Percentiles rank a stretch among this genome's conserved stretches.
phyloP scores from a whole-genome alignment of 2,797 vertebrate genomes.

The Darevskia mixta region DNA sequence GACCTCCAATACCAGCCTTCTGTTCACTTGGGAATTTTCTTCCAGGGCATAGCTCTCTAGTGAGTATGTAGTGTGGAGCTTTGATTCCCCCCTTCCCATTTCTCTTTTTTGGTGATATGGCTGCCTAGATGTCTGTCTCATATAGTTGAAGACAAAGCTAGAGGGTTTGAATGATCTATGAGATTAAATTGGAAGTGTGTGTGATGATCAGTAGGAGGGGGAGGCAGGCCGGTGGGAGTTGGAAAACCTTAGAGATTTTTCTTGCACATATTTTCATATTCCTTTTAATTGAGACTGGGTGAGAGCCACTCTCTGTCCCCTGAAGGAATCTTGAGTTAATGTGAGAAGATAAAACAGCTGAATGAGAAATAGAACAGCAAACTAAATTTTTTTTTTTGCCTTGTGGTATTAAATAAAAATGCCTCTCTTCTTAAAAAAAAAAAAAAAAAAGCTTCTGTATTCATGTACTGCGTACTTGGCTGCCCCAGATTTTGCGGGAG shows the following conservation, averaged over 20 bases:
- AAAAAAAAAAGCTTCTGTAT: conserved; percentile 16
- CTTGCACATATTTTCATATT: conserved; percentile 49
- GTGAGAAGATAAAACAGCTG: rapidly evolving
- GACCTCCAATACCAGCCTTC: background rate
- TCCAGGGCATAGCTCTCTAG: conserved; percentile 5
- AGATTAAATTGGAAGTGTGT: conserved; percentile 18
- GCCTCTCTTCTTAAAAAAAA: background rate
- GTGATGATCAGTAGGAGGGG: background rate
- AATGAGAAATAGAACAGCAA: conserved; percentile 13
- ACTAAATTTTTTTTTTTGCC: background rate
- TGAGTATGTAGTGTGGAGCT: background rate
- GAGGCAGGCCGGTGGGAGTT: background rate
- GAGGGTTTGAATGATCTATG: background rate
- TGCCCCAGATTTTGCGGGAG: conserved; percentile 35
- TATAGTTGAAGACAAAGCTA: conserved; percentile 29
- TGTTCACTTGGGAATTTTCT: background rate
- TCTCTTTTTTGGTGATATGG: background rate
- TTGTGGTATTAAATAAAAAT: rapidly evolving
- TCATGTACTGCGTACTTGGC: conserved; percentile 4
- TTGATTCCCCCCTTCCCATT: background rate
- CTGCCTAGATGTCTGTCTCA: background rate
- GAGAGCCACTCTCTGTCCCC: conserved; percentile 55
- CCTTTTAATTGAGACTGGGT: conserved; percentile 43
- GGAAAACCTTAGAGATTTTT: background rate
- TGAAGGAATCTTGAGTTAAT: conserved; percentile 1